phyloP scores from a whole-genome alignment of 2,113 vertebrate genomes.

The Melanerpes aurifrons region DNA sequence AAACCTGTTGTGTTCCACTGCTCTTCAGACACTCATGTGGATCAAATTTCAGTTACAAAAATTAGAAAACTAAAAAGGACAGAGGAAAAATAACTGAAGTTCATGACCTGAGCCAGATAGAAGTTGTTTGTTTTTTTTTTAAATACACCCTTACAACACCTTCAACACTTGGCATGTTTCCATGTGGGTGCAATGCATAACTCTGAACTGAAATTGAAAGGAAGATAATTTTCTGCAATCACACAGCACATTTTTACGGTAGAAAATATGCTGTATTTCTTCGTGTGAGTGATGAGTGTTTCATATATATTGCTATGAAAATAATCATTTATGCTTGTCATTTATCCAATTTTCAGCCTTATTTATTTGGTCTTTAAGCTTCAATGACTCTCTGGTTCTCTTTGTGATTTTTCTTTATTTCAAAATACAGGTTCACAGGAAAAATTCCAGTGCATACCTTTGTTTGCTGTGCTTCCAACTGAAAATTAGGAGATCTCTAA shows the following conservation, averaged over 20 bases:
- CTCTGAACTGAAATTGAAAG: slow-evolving; percentile 43
- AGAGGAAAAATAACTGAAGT: neutral
- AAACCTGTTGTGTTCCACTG: neutral
- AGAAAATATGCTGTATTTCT: slow-evolving; percentile 50
- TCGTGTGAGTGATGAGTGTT: neutral
- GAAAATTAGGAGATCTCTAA: neutral
- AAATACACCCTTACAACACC: neutral
- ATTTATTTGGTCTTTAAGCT: slow-evolving; percentile 33
- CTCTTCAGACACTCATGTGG: neutral
- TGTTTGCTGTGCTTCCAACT: neutral
- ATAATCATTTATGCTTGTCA: slow-evolving; percentile 33
- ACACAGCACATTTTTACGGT: slow-evolving; percentile 28
- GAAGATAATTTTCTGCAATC: slow-evolving; percentile 56
- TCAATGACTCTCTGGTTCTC: neutral
- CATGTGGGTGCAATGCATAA: slow-evolving; percentile 32
- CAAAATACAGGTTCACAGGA: neutral
- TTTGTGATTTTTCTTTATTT: slow-evolving; percentile 10
- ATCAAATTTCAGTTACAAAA: neutral
- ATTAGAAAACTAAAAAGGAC: neutral
- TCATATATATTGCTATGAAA: slow-evolving; percentile 45
- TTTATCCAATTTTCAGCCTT: slow-evolving; percentile 18
- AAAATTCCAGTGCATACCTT: neutral
- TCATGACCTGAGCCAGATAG: neutral
- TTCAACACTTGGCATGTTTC: slow-evolving; percentile 13
- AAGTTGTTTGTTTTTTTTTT: neutral